These are phyloP conservation scores for Paralichthys olivaceus DNA, from an alignment of 2,113 vertebrate species.

Conservation along the genomic window DNA sequence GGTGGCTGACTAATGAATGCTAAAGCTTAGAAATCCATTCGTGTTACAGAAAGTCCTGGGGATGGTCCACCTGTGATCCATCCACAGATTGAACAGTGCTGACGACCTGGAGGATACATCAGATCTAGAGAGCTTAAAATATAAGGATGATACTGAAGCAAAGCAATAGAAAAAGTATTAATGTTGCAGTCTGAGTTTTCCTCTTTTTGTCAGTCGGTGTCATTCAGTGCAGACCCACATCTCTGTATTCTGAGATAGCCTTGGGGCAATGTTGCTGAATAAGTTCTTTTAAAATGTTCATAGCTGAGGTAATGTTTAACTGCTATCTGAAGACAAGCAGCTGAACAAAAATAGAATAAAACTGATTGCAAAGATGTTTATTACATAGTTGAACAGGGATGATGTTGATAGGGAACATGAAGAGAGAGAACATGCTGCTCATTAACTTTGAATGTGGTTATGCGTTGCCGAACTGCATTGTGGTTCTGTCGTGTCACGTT, in stretches of 20 bases:
- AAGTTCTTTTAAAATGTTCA: too few relatives aligned
- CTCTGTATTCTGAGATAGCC: not conserved
- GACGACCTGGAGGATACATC: too few relatives aligned
- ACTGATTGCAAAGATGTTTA: not conserved
- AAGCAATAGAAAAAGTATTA: not conserved
- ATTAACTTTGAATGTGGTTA: too few relatives aligned
- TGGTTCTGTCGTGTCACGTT: too few relatives aligned
- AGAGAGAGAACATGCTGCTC: too few relatives aligned
- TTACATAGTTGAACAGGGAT: too few relatives aligned
- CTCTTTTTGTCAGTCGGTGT: not conserved
- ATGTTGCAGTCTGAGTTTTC: not conserved
- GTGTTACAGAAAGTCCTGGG: slow-evolving; percentile 3
- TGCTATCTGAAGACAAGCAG: not conserved
- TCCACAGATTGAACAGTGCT: not conserved
- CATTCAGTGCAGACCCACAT: not conserved
- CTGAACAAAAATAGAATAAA: not conserved
- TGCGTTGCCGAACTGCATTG: too few relatives aligned
- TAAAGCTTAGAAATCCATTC: slow-evolving; percentile 8
- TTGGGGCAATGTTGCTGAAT: not conserved
- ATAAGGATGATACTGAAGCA: slow-evolving; percentile 4
- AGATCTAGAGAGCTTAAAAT: not conserved
- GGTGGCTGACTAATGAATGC: slow-evolving; percentile 44
- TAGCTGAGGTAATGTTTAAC: not conserved
- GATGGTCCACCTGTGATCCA: slow-evolving; percentile 17
- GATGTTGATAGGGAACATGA: too few relatives aligned